Percentiles rank a stretch among this genome's conserved stretches.
Conservation (phyloP, 2,113 vertebrate genomes). For the Litocranius walleri region DNA sequence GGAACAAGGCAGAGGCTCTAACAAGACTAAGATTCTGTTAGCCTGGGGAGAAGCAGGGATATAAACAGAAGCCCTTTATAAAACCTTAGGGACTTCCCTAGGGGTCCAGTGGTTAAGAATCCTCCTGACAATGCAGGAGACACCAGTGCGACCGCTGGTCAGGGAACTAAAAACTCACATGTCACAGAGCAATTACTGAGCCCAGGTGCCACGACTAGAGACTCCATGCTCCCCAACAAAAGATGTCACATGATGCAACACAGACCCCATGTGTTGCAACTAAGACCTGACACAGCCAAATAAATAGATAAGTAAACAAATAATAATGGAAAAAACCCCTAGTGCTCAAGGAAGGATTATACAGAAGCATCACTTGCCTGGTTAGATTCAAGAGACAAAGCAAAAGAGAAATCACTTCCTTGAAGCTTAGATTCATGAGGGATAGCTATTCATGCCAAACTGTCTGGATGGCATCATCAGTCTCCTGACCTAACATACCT, state of each 20-base stretch:
- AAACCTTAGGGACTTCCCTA: neutral
- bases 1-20: neutral
- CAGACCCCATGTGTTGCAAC: neutral
- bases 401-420: neutral
- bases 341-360: too few species aligned
- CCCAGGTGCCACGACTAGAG: neutral
- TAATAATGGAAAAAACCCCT: neutral
- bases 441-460: neutral
- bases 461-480: neutral
- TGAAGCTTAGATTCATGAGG: neutral
- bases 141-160: neutral
- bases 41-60: rapidly evolving
- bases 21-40: rapidly evolving
- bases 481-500: neutral
- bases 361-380: neutral
- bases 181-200: neutral
- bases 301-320: neutral
- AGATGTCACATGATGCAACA: neutral
- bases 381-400: neutral
- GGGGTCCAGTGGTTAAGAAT: neutral
- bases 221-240: neutral
- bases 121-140: neutral
- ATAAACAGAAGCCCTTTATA: neutral
- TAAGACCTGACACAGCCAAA: neutral
- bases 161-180: neutral